Percentiles rank a stretch among this genome's conserved stretches.
phyloP scores from a whole-genome alignment of 2,113 vertebrate species.

The Martes martes region DNA sequence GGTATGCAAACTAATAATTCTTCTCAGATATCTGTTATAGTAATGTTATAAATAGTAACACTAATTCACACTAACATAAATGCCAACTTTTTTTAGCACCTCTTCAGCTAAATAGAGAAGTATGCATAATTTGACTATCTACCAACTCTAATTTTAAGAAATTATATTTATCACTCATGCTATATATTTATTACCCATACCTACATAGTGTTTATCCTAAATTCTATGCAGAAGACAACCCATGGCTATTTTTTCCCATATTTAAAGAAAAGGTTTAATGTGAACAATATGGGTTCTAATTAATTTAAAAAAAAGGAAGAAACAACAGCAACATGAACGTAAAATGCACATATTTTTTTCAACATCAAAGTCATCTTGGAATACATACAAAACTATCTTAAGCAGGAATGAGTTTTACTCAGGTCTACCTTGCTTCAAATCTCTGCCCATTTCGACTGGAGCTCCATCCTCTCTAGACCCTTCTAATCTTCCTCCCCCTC shows the following conservation, averaged over 20 bases:
- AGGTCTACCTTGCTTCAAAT: background rate
- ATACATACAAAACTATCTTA: background rate
- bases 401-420: background rate
- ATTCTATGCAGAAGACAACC: background rate
- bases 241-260: background rate
- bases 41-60: slow-evolving; percentile 32
- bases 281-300: background rate
- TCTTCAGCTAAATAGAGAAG: slow-evolving; percentile 14
- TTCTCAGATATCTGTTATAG: background rate
- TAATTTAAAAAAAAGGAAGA: background rate
- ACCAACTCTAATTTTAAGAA: slow-evolving; percentile 15
- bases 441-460: background rate
- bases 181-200: background rate
- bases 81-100: slow-evolving; percentile 19
- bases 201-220: background rate
- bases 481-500: background rate
- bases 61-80: background rate
- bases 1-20: background rate
- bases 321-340: background rate
- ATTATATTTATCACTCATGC: background rate
- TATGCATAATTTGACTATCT: background rate
- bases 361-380: background rate
- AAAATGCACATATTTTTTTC: background rate
- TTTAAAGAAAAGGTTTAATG: background rate
- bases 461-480: background rate